phyloP scores from a whole-genome alignment of 2,113 vertebrate species.

The Calypte anna region DNA sequence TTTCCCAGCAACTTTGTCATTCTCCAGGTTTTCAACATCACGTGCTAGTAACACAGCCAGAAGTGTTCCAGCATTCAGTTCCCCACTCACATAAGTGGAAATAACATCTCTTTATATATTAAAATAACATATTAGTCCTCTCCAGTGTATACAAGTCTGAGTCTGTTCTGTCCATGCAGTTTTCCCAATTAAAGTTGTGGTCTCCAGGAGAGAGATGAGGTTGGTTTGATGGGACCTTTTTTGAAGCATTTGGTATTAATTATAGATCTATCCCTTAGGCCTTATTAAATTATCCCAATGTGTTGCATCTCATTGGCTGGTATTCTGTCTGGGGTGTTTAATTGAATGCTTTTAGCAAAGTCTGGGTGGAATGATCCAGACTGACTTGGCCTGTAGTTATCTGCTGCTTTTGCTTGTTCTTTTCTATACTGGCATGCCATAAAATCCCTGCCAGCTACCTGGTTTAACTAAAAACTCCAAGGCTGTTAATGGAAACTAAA shows the following conservation, averaged over 20 bases:
- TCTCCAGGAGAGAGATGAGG: neutral
- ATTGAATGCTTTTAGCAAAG: neutral
- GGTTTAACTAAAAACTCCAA: neutral
- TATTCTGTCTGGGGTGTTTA: neutral
- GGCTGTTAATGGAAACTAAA: neutral
- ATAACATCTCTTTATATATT: neutral
- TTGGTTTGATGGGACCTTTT: neutral
- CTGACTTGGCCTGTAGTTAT: neutral
- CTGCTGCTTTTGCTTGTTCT: neutral
- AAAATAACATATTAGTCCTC: neutral
- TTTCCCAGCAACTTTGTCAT: neutral
- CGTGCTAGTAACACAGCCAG: accelerated
- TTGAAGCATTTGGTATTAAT: conserved; percentile 8
- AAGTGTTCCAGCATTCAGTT: neutral
- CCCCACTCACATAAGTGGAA: neutral
- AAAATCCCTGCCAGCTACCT: neutral
- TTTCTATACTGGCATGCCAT: neutral
- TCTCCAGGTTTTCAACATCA: neutral
- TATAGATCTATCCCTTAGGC: neutral
- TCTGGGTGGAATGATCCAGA: neutral
- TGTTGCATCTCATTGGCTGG: neutral
- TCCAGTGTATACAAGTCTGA: neutral
- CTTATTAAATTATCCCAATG: neutral
- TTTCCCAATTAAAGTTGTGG: neutral
- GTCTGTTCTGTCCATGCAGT: neutral